Evolutionary conservation across 1,140 invertebrate species (phyloP).

Genomic region (Drosophila quadrilineata): DNA sequence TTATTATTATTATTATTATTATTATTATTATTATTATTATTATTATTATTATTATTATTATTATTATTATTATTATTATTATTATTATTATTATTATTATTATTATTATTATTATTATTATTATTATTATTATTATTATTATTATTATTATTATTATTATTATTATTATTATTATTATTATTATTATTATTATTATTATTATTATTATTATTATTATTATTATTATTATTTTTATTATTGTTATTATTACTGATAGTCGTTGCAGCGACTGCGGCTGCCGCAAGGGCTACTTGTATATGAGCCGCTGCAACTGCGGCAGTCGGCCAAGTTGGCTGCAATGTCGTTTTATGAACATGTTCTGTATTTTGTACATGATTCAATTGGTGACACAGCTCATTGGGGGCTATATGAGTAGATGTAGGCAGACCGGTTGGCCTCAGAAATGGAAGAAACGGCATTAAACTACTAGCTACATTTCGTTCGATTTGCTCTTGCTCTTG

Average conservation of each 20-base stretch:
- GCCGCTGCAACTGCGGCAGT: slow-evolving; percentile 71
- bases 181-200: slow-evolving; percentile 37
- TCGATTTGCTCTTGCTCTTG: background rate
- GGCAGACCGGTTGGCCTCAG: slow-evolving; percentile 49
- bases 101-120: no score
- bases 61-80: no score
- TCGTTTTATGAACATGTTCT: slow-evolving; percentile 39
- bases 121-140: no score
- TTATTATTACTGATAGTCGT: no score
- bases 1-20: no score
- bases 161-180: slow-evolving; percentile 44
- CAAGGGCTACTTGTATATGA: slow-evolving; percentile 74
- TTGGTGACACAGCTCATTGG: slow-evolving; percentile 24
- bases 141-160: slow-evolving; percentile 44
- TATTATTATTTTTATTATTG: slow-evolving; percentile 28
- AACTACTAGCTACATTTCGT: slow-evolving; percentile 17
- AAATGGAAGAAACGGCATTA: slow-evolving; percentile 69
- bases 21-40: no score
- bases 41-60: no score
- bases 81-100: no score
- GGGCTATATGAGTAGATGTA: no score
- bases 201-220: slow-evolving; percentile 35
- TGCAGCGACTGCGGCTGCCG: slow-evolving; percentile 65
- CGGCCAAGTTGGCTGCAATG: slow-evolving; percentile 70
- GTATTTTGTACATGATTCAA: background rate